Percentiles rank a stretch among this genome's conserved stretches.
Evolutionary conservation across 1,140 invertebrate species (phyloP).

Genomic region (Saccostrea cuccullata): DNA sequence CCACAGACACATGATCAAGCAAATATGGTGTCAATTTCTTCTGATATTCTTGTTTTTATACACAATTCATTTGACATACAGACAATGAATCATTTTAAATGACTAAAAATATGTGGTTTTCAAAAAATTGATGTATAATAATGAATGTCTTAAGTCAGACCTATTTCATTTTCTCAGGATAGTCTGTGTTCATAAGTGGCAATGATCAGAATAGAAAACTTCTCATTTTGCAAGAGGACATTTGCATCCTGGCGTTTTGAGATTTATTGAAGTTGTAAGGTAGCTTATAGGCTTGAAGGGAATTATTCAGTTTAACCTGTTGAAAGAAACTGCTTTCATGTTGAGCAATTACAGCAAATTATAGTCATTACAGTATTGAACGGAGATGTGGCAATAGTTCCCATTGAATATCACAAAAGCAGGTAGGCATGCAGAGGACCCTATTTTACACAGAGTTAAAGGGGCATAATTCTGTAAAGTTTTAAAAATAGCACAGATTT

Average conservation of each 20-base stretch:
- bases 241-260: not conserved
- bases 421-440: not conserved
- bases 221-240: not conserved
- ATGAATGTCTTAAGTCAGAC: not conserved
- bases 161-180: not conserved
- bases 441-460: not conserved
- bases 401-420: not conserved
- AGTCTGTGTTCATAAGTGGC: not conserved
- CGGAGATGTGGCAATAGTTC: not conserved
- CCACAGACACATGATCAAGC: not conserved
- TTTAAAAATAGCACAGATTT: not conserved
- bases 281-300: not conserved
- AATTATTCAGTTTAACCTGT: not conserved
- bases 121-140: conserved; percentile 20
- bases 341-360: conserved; percentile 14
- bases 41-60: conserved; percentile 3
- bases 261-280: not conserved
- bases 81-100: conserved; percentile 17
- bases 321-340: conserved; percentile 33
- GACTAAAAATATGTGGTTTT: conserved; percentile 13
- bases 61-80: not conserved
- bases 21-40: not conserved
- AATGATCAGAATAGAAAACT: not conserved
- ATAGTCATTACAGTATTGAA: not conserved
- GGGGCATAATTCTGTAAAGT: not conserved